Evolutionary conservation across 2,888 invertebrate genomes (phyloP).

Genomic region (Drosophila prostipennis): DNA sequence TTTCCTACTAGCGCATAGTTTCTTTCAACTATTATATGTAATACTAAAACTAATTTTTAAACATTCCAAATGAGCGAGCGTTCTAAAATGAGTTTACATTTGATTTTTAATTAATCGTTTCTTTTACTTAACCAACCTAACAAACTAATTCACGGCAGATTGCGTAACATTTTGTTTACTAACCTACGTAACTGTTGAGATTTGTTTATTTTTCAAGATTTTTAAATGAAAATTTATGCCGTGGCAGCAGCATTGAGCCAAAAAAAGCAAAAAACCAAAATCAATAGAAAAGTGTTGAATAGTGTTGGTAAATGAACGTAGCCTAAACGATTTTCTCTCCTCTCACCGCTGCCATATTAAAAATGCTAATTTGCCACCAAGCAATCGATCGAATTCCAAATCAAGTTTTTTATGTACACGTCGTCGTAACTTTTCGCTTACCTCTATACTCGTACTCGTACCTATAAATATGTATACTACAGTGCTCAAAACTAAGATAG

Average conservation of each 20-base stretch:
- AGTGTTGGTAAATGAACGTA: conserved; percentile 70
- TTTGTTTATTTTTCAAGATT: conserved; percentile 61
- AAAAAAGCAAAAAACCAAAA: conserved; percentile 28
- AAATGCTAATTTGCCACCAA: conserved; percentile 33
- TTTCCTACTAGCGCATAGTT: conserved; percentile 75
- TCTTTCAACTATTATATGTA: conserved; percentile 68
- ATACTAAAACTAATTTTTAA: conserved; percentile 32
- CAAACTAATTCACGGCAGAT: conserved; percentile 43
- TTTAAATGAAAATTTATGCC: conserved; percentile 52
- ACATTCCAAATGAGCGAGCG: conserved; percentile 30
- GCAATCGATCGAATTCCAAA: conserved; percentile 40
- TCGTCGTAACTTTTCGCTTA: conserved; percentile 74
- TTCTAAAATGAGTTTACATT: conserved; percentile 56
- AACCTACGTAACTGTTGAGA: conserved; percentile 63
- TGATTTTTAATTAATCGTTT: conserved; percentile 54
- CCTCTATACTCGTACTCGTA: conserved; percentile 32
- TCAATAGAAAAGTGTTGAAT: conserved; percentile 51
- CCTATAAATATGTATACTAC: conserved; percentile 38
- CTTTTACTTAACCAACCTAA: conserved; percentile 39
- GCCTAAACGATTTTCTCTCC: conserved; percentile 39
- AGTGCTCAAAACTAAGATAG: conserved; percentile 36
- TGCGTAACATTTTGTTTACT: conserved; percentile 53
- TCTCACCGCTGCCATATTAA: conserved; percentile 29
- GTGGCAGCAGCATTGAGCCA: conserved; percentile 65
- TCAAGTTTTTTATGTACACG: conserved; percentile 82